phyloP scores from a whole-genome alignment of 2,888 invertebrate species.

The Beris morrisii region DNA sequence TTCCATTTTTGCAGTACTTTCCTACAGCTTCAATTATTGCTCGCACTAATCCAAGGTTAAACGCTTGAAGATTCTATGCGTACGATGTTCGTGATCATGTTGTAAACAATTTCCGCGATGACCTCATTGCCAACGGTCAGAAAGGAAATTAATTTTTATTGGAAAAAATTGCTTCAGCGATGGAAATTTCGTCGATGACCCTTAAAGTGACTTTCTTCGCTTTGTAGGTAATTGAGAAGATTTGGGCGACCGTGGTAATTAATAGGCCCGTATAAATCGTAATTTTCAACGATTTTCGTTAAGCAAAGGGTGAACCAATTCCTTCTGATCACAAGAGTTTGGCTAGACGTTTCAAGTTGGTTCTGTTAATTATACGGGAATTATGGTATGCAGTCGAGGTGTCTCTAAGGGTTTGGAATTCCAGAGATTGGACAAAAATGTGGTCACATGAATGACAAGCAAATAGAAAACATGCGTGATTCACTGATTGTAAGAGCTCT shows the following conservation, averaged over 20 bases:
- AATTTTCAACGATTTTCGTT: no score
- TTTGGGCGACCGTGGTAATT: no score
- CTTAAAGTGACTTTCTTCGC: not conserved
- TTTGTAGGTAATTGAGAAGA: no score
- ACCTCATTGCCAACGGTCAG: constrained; percentile 15
- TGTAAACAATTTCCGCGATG: constrained; percentile 27
- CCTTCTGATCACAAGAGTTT: no score
- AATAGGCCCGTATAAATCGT: not conserved
- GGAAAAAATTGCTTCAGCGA: no score
- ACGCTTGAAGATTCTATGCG: constrained; percentile 12
- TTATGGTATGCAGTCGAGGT: no score
- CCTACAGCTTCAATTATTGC: no score
- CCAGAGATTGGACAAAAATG: not conserved
- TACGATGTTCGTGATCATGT: constrained; percentile 7
- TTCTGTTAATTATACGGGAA: no score
- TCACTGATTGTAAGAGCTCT: no score
- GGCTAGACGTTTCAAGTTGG: no score
- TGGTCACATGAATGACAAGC: not conserved
- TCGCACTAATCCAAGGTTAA: not conserved
- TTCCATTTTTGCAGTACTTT: not conserved
- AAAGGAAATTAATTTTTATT: constrained; percentile 29
- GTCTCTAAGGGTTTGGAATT: no score
- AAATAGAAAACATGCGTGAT: not conserved
- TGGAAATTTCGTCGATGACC: not conserved
- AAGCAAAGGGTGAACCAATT: no score